Conservation (phyloP, 1,140 invertebrate species). For the Scaptodrosophila lebanonensis region DNA sequence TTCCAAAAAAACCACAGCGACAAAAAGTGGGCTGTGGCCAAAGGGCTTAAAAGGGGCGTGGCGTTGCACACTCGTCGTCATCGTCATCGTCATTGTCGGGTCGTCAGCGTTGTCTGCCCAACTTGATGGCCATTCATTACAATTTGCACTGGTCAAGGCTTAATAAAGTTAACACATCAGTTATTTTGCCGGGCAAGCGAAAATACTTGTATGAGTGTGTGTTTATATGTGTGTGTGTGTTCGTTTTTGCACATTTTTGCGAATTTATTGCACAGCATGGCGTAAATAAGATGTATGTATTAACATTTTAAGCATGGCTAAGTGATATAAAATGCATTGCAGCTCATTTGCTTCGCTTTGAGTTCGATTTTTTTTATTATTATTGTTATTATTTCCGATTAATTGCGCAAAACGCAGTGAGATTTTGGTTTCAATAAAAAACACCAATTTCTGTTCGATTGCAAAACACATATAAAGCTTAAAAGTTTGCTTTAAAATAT, state of each 20-base stretch:
- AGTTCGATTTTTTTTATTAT: conserved; percentile 6
- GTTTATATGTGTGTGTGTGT: not conserved
- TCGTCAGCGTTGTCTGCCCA: no score
- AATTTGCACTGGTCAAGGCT: not conserved
- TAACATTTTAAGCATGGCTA: conserved; percentile 16
- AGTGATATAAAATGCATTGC: conserved; percentile 14
- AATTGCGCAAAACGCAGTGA: no score
- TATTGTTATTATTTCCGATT: no score
- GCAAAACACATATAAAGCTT: conserved; percentile 18
- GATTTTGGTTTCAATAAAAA: no score
- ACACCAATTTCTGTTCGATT: no score
- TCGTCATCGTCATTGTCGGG: no score
- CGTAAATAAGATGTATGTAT: conserved; percentile 15
- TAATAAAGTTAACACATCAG: conserved; percentile 7
- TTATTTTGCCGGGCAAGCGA: not conserved
- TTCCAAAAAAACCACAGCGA: no score
- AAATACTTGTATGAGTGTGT: no score
- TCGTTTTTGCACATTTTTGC: conserved; percentile 7
- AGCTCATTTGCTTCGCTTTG: not conserved
- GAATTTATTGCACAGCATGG: conserved; percentile 11
- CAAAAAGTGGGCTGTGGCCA: no score
- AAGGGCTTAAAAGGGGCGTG: not conserved
- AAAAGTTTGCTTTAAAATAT: conserved; percentile 8
- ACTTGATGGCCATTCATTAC: no score
- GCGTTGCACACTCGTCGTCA: no score